Base-by-base conservation (phyloP, 2,888 invertebrate genomes). In the Chironomus riparius region DNA sequence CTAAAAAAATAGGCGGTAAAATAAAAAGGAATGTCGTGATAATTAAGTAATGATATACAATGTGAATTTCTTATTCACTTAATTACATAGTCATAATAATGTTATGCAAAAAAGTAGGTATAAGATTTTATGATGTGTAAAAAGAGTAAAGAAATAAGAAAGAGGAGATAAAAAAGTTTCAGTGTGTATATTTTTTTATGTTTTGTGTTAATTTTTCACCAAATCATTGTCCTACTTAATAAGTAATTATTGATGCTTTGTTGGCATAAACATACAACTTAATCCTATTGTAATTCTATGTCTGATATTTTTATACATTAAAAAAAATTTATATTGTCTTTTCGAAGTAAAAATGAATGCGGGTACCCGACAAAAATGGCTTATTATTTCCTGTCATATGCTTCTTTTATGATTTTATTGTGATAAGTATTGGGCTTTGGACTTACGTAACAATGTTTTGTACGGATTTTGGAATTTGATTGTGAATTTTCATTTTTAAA, bases 1-100 rank as follows among this genome's bases (percentile, higher is more conserved):
- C 81, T 82, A 78, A 70, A 74, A 77, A 68, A 77, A 70, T 48
- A 48, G 56, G 50, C 56, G 56, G 56, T 15, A 18, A 28, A 76
- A 68, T 15, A 56, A 15, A 56, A 56, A 56, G 56, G n/a, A 15
- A 56, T n/a, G 18, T 15, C 21, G 68, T n/a, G 22, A 68, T 24
- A 68, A 68, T 68, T 68, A 68, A 28, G 18, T 24, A 68, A 68
- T 68, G 18, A 28, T 22, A 24, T n/a, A 65, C 13, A 18, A 18
- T 15, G 61, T 15, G 18, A 61, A 61, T 61, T 21, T 18, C 15
- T 61, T 61, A 21, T 18, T 18, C 18, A 61, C 18, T 61, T 61
- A 21, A 61, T 61, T 61, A 61, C 18, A 61, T 61, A 18, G 61
- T 61, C 18, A 61, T 61, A 18, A 18, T 61, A 61, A 18, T 18